Evolutionary conservation across 2,888 invertebrate genomes (phyloP).

Genomic region (Zeuzera pyrina): DNA sequence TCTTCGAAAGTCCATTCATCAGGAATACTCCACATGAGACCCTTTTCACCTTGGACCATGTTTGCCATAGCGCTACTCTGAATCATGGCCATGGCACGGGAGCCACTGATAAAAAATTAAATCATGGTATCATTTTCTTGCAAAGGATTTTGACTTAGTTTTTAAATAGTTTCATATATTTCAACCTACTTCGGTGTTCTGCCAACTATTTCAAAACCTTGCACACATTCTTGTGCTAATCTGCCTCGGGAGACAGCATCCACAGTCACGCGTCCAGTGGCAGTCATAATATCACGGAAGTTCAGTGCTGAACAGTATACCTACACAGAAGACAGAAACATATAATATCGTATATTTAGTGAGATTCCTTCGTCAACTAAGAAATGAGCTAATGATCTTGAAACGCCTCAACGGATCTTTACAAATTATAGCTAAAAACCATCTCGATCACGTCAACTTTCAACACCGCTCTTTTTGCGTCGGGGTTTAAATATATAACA

Average conservation of each 20-base stretch:
- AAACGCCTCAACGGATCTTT: too few relatives aligned
- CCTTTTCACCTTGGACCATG: conserved; percentile 68
- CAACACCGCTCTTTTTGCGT: too few relatives aligned
- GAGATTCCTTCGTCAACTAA: too few relatives aligned
- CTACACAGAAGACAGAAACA: conserved; percentile 30
- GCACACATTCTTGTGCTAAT: conserved; percentile 76
- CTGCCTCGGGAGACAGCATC: conserved; percentile 83
- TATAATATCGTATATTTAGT: background rate
- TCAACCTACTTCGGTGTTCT: conserved; percentile 52
- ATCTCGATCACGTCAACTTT: too few relatives aligned
- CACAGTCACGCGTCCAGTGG: conserved; percentile 89
- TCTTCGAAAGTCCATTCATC: background rate
- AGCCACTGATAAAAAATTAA: conserved; percentile 65
- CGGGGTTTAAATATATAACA: too few relatives aligned
- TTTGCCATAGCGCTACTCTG: conserved; percentile 74
- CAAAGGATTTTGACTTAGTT: too few relatives aligned
- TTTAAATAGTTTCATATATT: background rate
- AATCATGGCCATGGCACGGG: conserved; percentile 79
- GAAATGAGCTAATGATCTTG: too few relatives aligned
- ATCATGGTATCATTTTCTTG: too few relatives aligned
- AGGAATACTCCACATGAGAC: background rate
- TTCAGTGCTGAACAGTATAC: conserved; percentile 88
- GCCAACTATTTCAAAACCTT: conserved; percentile 81
- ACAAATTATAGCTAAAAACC: too few relatives aligned
- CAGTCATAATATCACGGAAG: conserved; percentile 96